Evolutionary conservation across 2,797 vertebrate genomes (phyloP).

Genomic region (Pipistrellus kuhlii): DNA sequence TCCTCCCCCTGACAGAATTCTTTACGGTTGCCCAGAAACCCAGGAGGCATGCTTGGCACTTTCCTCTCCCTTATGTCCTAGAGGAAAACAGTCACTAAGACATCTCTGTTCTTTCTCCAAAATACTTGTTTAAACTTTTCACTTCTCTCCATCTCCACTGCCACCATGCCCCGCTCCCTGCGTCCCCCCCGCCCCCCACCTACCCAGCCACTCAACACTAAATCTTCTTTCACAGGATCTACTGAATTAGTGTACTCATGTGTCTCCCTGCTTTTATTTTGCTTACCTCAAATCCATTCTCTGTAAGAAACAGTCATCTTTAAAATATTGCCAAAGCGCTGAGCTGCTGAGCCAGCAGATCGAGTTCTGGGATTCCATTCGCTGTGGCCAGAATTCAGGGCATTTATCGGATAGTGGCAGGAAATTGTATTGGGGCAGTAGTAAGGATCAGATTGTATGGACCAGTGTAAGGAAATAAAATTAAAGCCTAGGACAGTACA

Average conservation of each 20-base stretch:
- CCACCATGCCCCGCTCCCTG: too few relatives aligned
- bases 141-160: neutral
- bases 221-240: neutral
- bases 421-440: neutral
- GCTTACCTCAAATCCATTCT: neutral
- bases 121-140: neutral
- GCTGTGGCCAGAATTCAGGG: neutral
- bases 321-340: neutral
- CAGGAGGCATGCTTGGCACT: neutral
- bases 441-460: neutral
- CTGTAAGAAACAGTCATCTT: neutral
- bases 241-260: neutral
- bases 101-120: neutral
- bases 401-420: neutral
- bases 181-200: accelerated
- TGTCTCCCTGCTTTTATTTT: neutral
- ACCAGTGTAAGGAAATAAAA: neutral
- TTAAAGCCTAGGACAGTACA: conserved; percentile 14
- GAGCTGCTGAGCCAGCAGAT: neutral
- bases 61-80: neutral
- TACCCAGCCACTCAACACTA: neutral
- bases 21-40: neutral
- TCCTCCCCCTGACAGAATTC: neutral
- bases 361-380: neutral
- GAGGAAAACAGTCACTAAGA: neutral